Conservation (phyloP, 2,113 vertebrate species). For the Apodemus speciosus region DNA sequence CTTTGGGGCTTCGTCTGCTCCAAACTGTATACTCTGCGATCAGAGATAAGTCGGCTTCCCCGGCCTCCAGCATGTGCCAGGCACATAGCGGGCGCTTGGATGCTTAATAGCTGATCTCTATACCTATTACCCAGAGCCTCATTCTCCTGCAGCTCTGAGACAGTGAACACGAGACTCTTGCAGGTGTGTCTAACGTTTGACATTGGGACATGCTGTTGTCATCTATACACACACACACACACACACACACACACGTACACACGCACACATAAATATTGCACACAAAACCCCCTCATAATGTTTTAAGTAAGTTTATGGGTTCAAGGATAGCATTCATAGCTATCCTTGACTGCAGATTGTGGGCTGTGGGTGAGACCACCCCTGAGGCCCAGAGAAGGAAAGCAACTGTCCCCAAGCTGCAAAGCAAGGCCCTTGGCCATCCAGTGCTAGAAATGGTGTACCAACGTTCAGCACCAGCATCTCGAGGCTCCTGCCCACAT, state of each 20-base stretch:
- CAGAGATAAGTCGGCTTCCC: not conserved
- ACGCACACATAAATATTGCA: not conserved
- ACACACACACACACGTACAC: not conserved
- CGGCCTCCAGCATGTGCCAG: not conserved
- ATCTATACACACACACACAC: not conserved
- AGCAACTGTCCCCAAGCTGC: not conserved
- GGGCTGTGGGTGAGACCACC: not conserved
- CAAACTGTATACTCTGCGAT: not conserved
- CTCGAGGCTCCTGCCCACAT: not conserved
- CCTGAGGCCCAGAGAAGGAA: not conserved
- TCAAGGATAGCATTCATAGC: not conserved
- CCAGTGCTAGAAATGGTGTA: not conserved
- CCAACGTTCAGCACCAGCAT: fast-evolving
- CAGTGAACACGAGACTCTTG: not conserved
- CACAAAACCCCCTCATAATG: not conserved
- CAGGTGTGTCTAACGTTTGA: not conserved
- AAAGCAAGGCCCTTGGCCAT: not conserved
- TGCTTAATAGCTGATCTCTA: not conserved
- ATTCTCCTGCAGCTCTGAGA: not conserved
- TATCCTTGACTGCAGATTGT: not conserved
- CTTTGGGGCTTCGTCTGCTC: not conserved
- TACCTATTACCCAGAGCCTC: not conserved
- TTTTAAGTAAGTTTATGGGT: not conserved
- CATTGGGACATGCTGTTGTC: not conserved
- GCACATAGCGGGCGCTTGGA: not conserved